Evolutionary conservation across 2,888 invertebrate genomes (phyloP), one percentile per base, ranked within the genome.

Genomic region (Amblyteles armatorius): DNA sequence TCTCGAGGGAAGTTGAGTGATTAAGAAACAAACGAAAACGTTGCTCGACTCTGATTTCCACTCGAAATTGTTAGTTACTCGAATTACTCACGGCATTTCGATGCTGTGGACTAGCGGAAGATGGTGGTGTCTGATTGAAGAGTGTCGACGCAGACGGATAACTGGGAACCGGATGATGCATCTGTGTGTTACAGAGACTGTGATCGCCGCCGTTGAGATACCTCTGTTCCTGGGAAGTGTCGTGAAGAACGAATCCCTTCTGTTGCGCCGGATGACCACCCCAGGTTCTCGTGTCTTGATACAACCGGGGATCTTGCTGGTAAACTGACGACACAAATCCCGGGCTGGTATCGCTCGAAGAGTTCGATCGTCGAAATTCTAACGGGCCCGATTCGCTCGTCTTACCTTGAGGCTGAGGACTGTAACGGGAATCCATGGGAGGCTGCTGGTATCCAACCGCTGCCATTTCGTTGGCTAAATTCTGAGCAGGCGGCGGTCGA

Each of bases 131-230:
- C 89, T 94, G 95, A 89, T 94, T 94, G 89, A 94, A 94, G 78
- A 94, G 91, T 65, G 91, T 90, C 83, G 92, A 90, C 65, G 95
- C 94, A 85, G 94, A 93, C 87, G 94, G 94, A 88, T 94, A 94
- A 79, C 94, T 94, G 68, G 94, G 92, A 87, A 93, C 94, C 82
- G 94, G 94, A 88, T 94, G 95, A 92, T 95, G 96, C 89, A 95
- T 95, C 91, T 95, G 95, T 87, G 91, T 93, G 88, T 93, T 93
- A 88, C 92, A 93, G 85, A 95, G 94, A 91, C 95, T 94, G 90
- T 95, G 94, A 88, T 96, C 96, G 80, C 95, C 95, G 73, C 96
- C 96, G 91, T 96, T 96, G 89, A 96, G 96, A 92, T 95, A 95
- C 88, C 95, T 94, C 87, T 95, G 95, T 85, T 94, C 93, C 90